phyloP scores from a whole-genome alignment of 2,888 invertebrate genomes.

The Deroplatys truncata region DNA sequence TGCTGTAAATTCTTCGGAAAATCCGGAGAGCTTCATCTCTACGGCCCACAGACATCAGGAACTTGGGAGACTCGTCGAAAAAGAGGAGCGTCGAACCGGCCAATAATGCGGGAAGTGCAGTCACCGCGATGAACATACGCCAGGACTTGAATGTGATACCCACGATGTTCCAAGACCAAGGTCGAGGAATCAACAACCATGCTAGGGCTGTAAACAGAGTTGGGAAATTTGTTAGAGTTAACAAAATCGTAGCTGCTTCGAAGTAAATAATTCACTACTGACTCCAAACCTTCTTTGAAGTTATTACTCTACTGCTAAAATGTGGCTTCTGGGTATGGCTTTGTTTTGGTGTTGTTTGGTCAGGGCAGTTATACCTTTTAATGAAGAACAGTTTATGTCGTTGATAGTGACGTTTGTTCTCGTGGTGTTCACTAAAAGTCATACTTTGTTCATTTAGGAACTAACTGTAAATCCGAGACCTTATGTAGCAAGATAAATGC shows the following conservation, averaged over 20 bases:
- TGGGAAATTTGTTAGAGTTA: neutral
- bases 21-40: constrained; percentile 51
- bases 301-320: too few species aligned
- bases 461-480: too few species aligned
- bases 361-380: too few species aligned
- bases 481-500: too few species aligned
- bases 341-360: too few species aligned
- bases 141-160: constrained; percentile 55
- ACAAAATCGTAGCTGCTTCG: neutral
- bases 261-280: too few species aligned
- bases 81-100: constrained; percentile 51
- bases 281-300: too few species aligned
- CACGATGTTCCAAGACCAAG: constrained; percentile 30
- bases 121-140: constrained; percentile 60
- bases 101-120: constrained; percentile 54
- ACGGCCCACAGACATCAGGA: constrained; percentile 50
- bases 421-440: too few species aligned
- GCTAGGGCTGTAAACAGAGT: constrained; percentile 29
- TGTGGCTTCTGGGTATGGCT: too few species aligned
- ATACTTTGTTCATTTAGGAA: too few species aligned
- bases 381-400: too few species aligned
- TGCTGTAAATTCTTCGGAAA: constrained; percentile 52
- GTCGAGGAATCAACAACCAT: constrained; percentile 33
- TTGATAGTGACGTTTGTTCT: too few species aligned
- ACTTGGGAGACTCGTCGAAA: constrained; percentile 57